Evolutionary conservation across 2,888 invertebrate genomes (phyloP), one percentile per base, ranked within the genome.

Genomic region (Drosophila anceps): DNA sequence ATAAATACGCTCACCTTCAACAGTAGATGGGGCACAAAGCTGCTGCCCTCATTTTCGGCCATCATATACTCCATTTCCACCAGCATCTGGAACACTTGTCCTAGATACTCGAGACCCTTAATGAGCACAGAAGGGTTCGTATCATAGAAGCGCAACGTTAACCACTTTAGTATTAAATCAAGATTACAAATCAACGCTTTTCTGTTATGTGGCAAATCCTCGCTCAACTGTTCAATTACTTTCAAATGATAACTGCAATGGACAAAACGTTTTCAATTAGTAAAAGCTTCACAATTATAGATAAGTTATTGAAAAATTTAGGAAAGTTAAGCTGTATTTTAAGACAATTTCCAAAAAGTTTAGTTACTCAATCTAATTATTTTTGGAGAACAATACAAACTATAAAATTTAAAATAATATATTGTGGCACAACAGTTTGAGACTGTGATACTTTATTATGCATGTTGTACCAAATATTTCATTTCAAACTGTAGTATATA

Each of bases 111-210:
- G 83, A 99, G 94, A n/a, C 97, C 98, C 94, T 98, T 98, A 84
- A 99, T 94, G 70, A 99, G 94, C 41, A 99, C 99, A 18, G 98
- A 98, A 12, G 99, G 99, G 94, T 99, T 99, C 29, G 99, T 99
- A 93, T 99, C 99, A 91, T 98, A 99, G 94, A 99, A 99, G 70
- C 99, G 94, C 53, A 99, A 93, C 0, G 99, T 98, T 83, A 98
- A 93, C 99, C 99, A 99, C 92, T 98, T 98, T 51, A 99, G 95
- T 63, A 99, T 96, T 73, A 99, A 94, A 94, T 99, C 99, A 73
- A 98, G 94, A 94, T 99, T 99, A 24, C 96, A 95, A 79, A 98
- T 95, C 46, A 98, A 94, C 0, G 98, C 96, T 83, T 96, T 95
- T 44, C 95, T 95, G 86, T 97, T 96, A n/a, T 95, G 95, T 5